Evolutionary conservation across 2,797 vertebrate genomes (phyloP).

Genomic region (Enteromius thamalakanensis): DNA sequence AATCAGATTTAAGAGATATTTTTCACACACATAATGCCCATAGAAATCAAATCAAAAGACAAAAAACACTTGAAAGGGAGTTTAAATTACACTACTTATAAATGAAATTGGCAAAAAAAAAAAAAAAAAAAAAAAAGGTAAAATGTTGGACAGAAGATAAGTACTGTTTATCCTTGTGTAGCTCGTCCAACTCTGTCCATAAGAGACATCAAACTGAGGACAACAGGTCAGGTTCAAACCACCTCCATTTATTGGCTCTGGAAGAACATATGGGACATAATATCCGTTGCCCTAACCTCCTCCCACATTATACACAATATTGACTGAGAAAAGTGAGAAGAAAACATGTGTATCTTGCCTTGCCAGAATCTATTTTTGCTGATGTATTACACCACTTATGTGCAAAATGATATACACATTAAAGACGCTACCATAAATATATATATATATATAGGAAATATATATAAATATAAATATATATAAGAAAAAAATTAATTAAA

Average conservation of each 20-base stretch:
- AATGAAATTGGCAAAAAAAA: slow-evolving; percentile 1
- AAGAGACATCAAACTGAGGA: background rate
- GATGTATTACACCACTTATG: background rate
- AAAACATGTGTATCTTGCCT: background rate
- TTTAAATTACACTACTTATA: background rate
- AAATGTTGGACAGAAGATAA: background rate
- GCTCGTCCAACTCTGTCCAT: background rate
- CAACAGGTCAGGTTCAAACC: background rate
- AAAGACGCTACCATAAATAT: background rate
- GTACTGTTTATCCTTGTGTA: background rate
- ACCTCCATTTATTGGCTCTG: slow-evolving; percentile 14
- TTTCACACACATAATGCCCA: background rate
- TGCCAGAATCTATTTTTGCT: background rate
- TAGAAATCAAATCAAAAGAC: background rate
- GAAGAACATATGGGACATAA: slow-evolving; percentile 2
- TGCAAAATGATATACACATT: background rate
- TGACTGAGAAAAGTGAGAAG: background rate
- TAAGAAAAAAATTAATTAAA: background rate
- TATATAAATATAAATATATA: background rate
- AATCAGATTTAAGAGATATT: background rate
- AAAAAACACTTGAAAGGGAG: background rate
- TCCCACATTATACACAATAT: background rate
- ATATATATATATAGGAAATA: background rate
- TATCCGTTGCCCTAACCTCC: background rate
- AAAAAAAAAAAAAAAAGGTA: background rate